A percentile compares a stretch with the other conserved stretches of the same genome.
These are phyloP conservation scores for Periphyllus acericola DNA, from an alignment of 2,888 invertebrate species.

Conservation along the genomic window DNA sequence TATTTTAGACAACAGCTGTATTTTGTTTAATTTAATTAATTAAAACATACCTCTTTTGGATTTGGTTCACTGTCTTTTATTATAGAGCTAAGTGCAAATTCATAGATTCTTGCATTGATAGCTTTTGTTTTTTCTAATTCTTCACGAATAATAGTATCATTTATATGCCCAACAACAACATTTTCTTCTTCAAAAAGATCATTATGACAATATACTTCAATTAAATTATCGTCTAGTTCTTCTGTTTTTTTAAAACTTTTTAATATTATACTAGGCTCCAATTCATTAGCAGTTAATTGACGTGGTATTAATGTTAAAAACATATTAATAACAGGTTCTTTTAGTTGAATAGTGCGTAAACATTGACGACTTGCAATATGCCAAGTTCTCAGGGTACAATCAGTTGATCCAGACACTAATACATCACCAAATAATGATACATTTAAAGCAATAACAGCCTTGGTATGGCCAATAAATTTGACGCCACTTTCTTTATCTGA, in stretches of 20 bases:
- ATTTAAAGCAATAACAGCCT: conserved; percentile 77
- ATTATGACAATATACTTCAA: conserved; percentile 53
- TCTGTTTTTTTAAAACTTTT: conserved; percentile 48
- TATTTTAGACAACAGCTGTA: not conserved
- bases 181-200: conserved; percentile 51
- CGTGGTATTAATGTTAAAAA: conserved; percentile 72
- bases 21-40: not conserved
- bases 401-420: conserved; percentile 81
- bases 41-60: conserved; percentile 42
- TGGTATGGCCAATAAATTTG: conserved; percentile 77
- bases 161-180: not conserved
- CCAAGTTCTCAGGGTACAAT: conserved; percentile 82
- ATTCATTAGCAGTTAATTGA: conserved; percentile 59
- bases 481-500: conserved; percentile 68
- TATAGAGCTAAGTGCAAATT: conserved; percentile 70
- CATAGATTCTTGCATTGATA: conserved; percentile 73
- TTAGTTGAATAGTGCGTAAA: conserved; percentile 76
- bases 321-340: conserved; percentile 80
- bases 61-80: conserved; percentile 54
- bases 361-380: conserved; percentile 81
- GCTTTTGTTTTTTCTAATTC: conserved; percentile 72
- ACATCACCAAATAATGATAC: conserved; percentile 78
- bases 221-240: conserved; percentile 21
- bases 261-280: conserved; percentile 40
- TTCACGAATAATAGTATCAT: conserved; percentile 66